Evolutionary conservation across 37 sponge, comb jelly and placozoan species (phyloP), one percentile per base, ranked within the genome.

Genomic region (Crambe crambe): DNA sequence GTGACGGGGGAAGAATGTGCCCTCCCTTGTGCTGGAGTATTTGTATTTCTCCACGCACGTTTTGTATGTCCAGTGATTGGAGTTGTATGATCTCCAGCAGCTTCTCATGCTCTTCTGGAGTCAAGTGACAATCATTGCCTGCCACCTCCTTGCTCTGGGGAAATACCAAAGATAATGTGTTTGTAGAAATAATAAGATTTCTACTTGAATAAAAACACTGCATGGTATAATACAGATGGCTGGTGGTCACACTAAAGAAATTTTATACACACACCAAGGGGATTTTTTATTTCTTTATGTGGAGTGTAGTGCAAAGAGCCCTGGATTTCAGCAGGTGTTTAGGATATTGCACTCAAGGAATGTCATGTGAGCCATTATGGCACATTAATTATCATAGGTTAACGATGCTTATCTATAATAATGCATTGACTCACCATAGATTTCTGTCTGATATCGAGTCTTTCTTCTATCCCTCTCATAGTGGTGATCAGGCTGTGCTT

Each of bases 21-120:
- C 96, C 92, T n/a, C 93, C 97, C 62, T 97, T 97, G 23, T 61
- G 73, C 3, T 84, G 88, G 25, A 97, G 92, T 1, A 83, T 42
- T 29, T 78, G 68, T 57, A 97, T 95, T 68, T 95, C 98, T 23
- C 83, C 89, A 75, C 85, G 83, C 40, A 97, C 64, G 34, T 84
- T 80, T 39, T 90, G 85, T 25, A 97, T 83, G 60, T 97, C 97
- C 44, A 70, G 66, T 1, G 87, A 73, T 63, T 97, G 98, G 34
- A 93, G 51, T 10, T 82, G 63, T 2, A 95, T 82, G 26, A 97
- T 64, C 42, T 88, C 76, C 22, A 70, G 21, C 29, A 96, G 85
- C 39, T 89, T 47, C 77, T 80, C 72, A 58, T 80, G 76, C 85
- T 96, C 97, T 18, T 83, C 78, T n/a, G 62, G 77, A 15, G 82